Evolutionary conservation across 2,113 vertebrate genomes (phyloP).

Genomic region (Pseudopodoces humilis): DNA sequence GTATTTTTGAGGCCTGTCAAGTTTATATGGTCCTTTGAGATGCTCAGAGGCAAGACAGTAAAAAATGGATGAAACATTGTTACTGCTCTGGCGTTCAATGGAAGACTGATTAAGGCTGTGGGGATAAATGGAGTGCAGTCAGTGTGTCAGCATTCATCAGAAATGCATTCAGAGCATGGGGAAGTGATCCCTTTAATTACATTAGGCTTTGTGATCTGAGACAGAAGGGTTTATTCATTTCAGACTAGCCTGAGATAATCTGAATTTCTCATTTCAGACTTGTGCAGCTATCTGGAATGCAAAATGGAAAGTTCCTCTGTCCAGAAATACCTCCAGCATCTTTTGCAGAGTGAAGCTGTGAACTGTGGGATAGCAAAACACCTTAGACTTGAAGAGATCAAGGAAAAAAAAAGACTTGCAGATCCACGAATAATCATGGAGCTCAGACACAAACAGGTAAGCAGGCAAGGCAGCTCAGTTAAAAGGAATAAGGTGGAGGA

Average conservation of each 20-base stretch:
- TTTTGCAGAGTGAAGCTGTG: conserved; percentile 83
- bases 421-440: conserved; percentile 89
- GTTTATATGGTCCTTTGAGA: background rate
- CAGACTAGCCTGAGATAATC: background rate
- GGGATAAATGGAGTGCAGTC: conserved; percentile 15
- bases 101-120: conserved; percentile 5
- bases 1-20: background rate
- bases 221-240: conserved; percentile 24
- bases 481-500: conserved; percentile 52
- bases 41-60: background rate
- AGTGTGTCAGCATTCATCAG: background rate
- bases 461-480: conserved; percentile 54
- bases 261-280: conserved; percentile 73
- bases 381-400: conserved; percentile 76
- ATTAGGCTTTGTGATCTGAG: conserved; percentile 32
- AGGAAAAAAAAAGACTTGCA: conserved; percentile 70
- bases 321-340: conserved; percentile 82
- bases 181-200: conserved; percentile 40
- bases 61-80: background rate
- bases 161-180: background rate
- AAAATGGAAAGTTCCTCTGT: conserved; percentile 82
- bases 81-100: background rate
- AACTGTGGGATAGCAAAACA: conserved; percentile 71
- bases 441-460: conserved; percentile 86
- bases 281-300: conserved; percentile 82